These are phyloP conservation scores for Megamerina dolium DNA, from an alignment of 2,888 invertebrate genomes.

Conservation along the genomic window DNA sequence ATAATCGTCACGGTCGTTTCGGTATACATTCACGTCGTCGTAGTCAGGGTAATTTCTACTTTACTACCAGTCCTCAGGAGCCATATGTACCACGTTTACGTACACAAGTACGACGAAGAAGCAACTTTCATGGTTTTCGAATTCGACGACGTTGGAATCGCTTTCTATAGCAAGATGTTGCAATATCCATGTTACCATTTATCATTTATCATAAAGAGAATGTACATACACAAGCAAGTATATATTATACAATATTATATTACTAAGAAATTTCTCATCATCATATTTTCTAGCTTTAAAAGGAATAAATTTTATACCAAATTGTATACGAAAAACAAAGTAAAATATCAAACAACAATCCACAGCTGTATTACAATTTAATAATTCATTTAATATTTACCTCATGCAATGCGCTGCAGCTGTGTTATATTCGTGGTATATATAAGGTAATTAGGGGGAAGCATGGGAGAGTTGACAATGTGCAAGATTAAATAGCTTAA, in stretches of 20 bases:
- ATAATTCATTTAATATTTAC: conserved; percentile 20
- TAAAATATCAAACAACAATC: conserved; percentile 9
- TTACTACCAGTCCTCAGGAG: conserved; percentile 30
- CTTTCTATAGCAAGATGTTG: not conserved
- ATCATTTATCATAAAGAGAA: too few relatives aligned
- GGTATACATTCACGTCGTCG: conserved; percentile 41
- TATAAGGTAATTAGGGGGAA: too few relatives aligned
- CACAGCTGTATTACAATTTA: conserved; percentile 13
- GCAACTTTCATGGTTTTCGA: not conserved
- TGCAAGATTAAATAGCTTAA: too few relatives aligned
- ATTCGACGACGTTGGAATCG: not conserved
- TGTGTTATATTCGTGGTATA: not conserved
- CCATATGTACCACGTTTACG: conserved; percentile 28
- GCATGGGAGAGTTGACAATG: too few relatives aligned
- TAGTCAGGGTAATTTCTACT: conserved; percentile 37
- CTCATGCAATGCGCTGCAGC: not conserved
- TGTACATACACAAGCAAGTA: too few relatives aligned
- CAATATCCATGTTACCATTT: not conserved
- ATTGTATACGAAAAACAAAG: not conserved
- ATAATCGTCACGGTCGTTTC: conserved; percentile 36
- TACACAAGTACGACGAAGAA: not conserved
- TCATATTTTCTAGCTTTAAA: too few relatives aligned
- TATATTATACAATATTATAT: too few relatives aligned
- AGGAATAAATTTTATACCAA: conserved; percentile 12
- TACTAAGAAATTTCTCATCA: too few relatives aligned